Percentiles rank a stretch among this genome's conserved stretches.
These are phyloP conservation scores for Cloeon dipterum DNA, from an alignment of 2,888 invertebrate genomes.

Conservation along the genomic window DNA sequence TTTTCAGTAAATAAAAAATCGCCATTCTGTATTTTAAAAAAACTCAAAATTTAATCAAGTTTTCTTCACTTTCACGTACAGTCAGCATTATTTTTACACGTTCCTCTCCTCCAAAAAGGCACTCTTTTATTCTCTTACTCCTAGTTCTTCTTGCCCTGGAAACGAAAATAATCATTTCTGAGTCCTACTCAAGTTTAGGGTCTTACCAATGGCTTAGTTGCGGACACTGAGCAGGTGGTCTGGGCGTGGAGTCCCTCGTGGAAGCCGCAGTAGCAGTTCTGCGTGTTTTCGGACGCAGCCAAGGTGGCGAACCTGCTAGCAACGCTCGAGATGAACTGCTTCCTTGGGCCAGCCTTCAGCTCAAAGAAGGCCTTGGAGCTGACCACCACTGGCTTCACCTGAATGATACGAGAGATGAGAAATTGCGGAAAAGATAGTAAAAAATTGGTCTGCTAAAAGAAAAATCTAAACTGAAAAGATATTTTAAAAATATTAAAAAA, in stretches of 20 bases:
- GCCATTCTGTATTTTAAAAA: no score
- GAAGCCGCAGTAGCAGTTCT: slow-evolving; percentile 17
- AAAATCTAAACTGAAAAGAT: not conserved
- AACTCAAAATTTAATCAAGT: no score
- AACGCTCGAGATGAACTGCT: slow-evolving; percentile 30
- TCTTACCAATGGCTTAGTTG: slow-evolving; percentile 1
- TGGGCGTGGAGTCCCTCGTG: slow-evolving; percentile 12
- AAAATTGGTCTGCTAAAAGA: not conserved
- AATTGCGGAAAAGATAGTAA: not conserved
- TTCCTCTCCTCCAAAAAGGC: no score
- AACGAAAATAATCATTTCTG: no score
- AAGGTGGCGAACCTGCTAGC: slow-evolving; percentile 16
- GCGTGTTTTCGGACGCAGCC: slow-evolving; percentile 14
- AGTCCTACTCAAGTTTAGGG: not conserved
- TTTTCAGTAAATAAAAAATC: no score
- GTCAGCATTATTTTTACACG: no score
- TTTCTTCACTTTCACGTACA: no score
- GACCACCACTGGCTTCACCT: slow-evolving; percentile 21
- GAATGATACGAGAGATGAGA: not conserved
- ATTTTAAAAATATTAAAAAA: not conserved
- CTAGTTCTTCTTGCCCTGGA: no score
- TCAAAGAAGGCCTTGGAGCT: slow-evolving; percentile 32
- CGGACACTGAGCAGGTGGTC: slow-evolving; percentile 15
- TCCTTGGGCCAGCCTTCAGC: slow-evolving; percentile 28
- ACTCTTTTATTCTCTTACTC: no score